These are phyloP conservation scores for Drosophila formosana DNA, from an alignment of 2,888 invertebrate species.

Conservation along the genomic window DNA sequence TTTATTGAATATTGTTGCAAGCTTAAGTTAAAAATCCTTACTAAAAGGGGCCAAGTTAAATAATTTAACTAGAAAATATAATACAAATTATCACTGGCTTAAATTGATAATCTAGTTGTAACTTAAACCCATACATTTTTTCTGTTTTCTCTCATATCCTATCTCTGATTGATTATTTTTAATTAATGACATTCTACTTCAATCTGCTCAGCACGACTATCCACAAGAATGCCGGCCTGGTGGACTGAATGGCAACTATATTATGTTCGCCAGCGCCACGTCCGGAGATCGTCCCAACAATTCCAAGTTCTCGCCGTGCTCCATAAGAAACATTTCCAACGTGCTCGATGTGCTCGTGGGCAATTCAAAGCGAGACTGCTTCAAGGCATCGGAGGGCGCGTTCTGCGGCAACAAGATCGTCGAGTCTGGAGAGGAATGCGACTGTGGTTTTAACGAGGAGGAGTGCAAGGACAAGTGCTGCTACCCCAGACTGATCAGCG, in stretches of 20 bases:
- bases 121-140: too few species aligned
- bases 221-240: slow-evolving; percentile 96
- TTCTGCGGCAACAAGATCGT: slow-evolving; percentile 99
- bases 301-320: slow-evolving; percentile 98
- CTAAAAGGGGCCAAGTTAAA: too few species aligned
- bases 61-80: too few species aligned
- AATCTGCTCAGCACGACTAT: slow-evolving; percentile 92
- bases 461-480: slow-evolving; percentile 98
- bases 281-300: slow-evolving; percentile 99
- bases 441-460: slow-evolving; percentile 96
- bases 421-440: slow-evolving; percentile 98
- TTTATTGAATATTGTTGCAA: too few species aligned
- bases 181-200: not conserved
- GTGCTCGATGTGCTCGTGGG: slow-evolving; percentile 96
- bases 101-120: too few species aligned
- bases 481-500: slow-evolving; percentile 92
- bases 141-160: slow-evolving; percentile 1
- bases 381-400: slow-evolving; percentile 95
- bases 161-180: not conserved
- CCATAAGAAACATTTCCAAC: slow-evolving; percentile 96
- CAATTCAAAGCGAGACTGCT: slow-evolving; percentile 96
- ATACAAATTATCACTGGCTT: too few species aligned
- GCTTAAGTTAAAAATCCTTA: too few species aligned
- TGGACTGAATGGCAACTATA: slow-evolving; percentile 97
- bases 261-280: slow-evolving; percentile 99